These are phyloP conservation scores for Rallus limicola DNA, from an alignment of 2,113 vertebrate species.

Conservation along the genomic window DNA sequence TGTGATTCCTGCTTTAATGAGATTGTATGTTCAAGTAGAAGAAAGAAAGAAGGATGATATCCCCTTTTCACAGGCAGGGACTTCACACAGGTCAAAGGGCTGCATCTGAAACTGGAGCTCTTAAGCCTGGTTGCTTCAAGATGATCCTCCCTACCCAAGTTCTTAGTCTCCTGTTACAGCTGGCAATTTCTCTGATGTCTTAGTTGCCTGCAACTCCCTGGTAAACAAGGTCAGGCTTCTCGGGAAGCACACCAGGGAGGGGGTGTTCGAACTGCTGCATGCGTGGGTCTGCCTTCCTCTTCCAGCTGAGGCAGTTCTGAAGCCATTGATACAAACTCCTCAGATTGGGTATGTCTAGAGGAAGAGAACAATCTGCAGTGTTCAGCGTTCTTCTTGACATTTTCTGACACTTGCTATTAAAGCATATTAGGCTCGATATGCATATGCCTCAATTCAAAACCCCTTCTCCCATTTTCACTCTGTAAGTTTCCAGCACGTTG, in stretches of 20 bases:
- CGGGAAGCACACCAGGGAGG: not conserved
- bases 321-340: not conserved
- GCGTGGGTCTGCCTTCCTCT: not conserved
- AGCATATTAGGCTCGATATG: not conserved
- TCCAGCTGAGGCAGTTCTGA: not conserved
- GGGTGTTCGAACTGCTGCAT: not conserved
- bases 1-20: not conserved
- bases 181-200: not conserved
- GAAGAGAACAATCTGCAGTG: not conserved
- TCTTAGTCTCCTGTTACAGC: not conserved
- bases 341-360: not conserved
- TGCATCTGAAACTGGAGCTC: not conserved
- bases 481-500: not conserved
- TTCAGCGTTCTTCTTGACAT: not conserved
- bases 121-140: not conserved
- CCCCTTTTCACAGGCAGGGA: not conserved
- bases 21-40: not conserved
- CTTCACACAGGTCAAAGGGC: not conserved
- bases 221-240: not conserved
- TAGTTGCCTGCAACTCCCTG: not conserved
- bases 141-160: not conserved
- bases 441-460: not conserved
- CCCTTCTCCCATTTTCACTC: not conserved
- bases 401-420: constrained; percentile 36
- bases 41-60: not conserved